Evolutionary conservation across 2,113 vertebrate species (phyloP), one percentile per base, ranked within the genome.

Genomic region (Cyprinus carpio): DNA sequence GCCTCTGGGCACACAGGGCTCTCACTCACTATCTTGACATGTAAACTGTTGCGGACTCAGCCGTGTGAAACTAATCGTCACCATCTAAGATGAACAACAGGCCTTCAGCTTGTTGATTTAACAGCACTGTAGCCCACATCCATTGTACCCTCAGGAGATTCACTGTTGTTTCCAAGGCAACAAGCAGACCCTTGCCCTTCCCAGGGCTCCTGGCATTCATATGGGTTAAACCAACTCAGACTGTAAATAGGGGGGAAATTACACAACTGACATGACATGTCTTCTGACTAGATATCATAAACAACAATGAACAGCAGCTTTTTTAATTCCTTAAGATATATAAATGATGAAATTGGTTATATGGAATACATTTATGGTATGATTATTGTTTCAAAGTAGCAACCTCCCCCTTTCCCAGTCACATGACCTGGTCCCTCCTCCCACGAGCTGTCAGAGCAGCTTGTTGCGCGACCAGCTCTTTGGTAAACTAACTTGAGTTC

Each of bases 131-230:
- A 87, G 76, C 74, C 74, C 89, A 89, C 90, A 92, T 93, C 90
- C 92, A 90, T 79, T 56, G 64, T 81, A 90, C 88, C 78, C 69
- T 83, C n/a, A 85, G 83, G 90, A 93, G 91, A 93, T 92, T 92
- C 93, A 90, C 89, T 90, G 91, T 90, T 93, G 94, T 95, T 95
- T 92, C 94, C 94, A 90, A 87, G 93, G 94, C 85, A 95, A 95
- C 94, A 92, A 87, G 89, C 91, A 27, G 87, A 91, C 90, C 91
- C 91, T 87, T 84, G 85, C 91, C 89, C 91, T 90, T 89, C 89
- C 89, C 84, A 81, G 83, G 81, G 82, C 88, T 88, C 85, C 90
- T 86, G 91, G 78, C 89, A 89, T 87, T 88, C 87, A 78, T 91
- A 78, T 85, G 91, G 94, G 90, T 76, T 81, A 87, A 92, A 93